Base-by-base conservation (phyloP, 1,140 invertebrate species). In the Caerostris extrusa region DNA sequence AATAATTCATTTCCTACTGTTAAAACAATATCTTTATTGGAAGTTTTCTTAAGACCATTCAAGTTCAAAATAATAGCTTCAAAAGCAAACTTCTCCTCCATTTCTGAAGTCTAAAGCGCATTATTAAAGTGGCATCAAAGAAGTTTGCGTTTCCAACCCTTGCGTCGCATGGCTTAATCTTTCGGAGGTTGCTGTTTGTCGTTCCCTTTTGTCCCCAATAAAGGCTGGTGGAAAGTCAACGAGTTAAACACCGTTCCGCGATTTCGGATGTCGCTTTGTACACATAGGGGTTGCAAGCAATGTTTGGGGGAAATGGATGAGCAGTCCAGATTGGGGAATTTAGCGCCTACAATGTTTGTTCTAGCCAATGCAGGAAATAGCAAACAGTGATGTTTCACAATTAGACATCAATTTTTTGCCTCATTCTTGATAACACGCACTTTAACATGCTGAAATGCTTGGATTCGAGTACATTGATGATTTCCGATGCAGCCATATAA, bases 141-240 rank as follows among this genome's bases (percentile, higher is more conserved):
- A 85, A 85, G 61, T 10, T 64, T 64, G 61, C 61, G 14, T 55
- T 81, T 81, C 53, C 71, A 81, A 12, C 14, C 83, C 55, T 10
- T 60, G 34, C 71, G 83, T 85, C 56, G 83, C 83, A 58, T 60
- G 83, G 58, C 17, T 85, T 85, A 85, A 85, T 85, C 83, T 56
- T 19, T 10, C 34, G 14, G 6, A 56, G 53, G 53, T 83, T 56
- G 57, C 17, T 90, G 69, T 90, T 90, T 90, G 64, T 57, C 88
- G 12, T 64, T 53, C 86, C 19, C 88, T 71, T 90, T 90, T 90
- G 88, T 90, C 53, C 88, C 19, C 69, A 90, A 90, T 90, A 90
- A 90, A 90, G 88, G n/a, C 88, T 58, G 83, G 67, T 55, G 88
- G 88, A 90, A 90, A 90, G 88, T 90, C 88, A 90, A 90, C 88